Evolutionary conservation across 2,797 vertebrate species (phyloP), one percentile per base, ranked within the genome.

Genomic region (Rhinogobio ventralis): DNA sequence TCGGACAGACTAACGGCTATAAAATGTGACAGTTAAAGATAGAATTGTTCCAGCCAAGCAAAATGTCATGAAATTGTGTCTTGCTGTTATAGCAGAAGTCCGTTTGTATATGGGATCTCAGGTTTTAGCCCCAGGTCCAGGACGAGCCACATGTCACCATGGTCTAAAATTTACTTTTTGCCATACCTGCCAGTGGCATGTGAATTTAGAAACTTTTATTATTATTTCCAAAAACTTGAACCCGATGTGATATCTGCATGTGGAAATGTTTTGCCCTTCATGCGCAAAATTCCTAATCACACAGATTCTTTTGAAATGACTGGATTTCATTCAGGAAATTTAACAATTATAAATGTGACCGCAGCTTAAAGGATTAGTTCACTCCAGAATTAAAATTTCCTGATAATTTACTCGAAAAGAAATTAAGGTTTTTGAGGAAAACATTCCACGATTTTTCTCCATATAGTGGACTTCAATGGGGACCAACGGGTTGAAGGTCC

Each of bases 1-100:
- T 51, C 25, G 36, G 46, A 46, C 73, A 30, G 15, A 76, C 66
- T 66, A 33, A 62, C 4, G 5, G 23, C 19, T 36, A 82, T 79
- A 39, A 67, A 87, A 49, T 73, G 36, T 73, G 80, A 62, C 80
- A 62, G 80, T n/a, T 71, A 57, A 42, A 71, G 67, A 36, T 42
- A 60, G 51, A 68, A 45, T 69, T 71, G 79, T 71, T 71, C 66
- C 79, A 42, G 57, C 78, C 45, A 25, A 80, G 62, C 46, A 68
- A 80, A 80, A 67, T 69, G 49, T 69, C 67, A 81, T 1, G 9
- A 19, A 23, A 55, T 71, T 64, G 76, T 81, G 51, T 68, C 78
- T 80, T 51, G 76, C 53, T 42, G 36, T 62, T 62, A 45, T 25
- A 62, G n/a, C 55, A 62, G 75, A 77, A 77, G 60, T 66, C 39